Percentiles rank a stretch among this genome's conserved stretches.
These are phyloP conservation scores for Eutolmus rufibarbis DNA, from an alignment of 2,888 invertebrate genomes.

Conservation along the genomic window DNA sequence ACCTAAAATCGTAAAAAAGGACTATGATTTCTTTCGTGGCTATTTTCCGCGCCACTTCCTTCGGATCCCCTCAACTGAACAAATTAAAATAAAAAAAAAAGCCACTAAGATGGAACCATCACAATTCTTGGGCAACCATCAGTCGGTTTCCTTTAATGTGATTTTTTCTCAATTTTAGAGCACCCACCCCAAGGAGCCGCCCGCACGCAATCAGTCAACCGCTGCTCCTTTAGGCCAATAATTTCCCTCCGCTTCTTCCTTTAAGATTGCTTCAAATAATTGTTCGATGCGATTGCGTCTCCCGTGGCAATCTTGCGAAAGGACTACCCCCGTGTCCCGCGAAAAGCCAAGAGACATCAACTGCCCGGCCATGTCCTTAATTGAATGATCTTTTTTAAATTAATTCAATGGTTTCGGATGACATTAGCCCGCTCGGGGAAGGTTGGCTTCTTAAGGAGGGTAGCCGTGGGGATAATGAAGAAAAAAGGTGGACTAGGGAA, in stretches of 20 bases:
- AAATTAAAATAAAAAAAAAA: neutral
- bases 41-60: neutral
- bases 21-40: neutral
- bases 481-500: neutral
- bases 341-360: conserved; percentile 33
- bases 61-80: neutral
- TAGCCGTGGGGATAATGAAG: neutral
- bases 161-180: conserved; percentile 14
- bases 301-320: neutral
- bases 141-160: conserved; percentile 8
- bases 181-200: neutral
- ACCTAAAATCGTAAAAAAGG: neutral
- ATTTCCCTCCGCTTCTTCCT: neutral
- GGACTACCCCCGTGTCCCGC: neutral
- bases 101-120: neutral
- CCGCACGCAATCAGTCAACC: neutral
- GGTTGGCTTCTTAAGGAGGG: neutral
- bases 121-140: conserved; percentile 14
- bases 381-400: conserved; percentile 52
- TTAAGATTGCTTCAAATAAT: conserved; percentile 38
- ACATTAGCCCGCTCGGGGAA: conserved; percentile 37
- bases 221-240: neutral
- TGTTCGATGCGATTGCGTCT: conserved; percentile 45
- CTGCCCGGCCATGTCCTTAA: conserved; percentile 46
- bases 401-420: conserved; percentile 49